These are phyloP conservation scores for Tragelaphus imberbis DNA, from an alignment of 2,113 vertebrate genomes.

Conservation along the genomic window DNA sequence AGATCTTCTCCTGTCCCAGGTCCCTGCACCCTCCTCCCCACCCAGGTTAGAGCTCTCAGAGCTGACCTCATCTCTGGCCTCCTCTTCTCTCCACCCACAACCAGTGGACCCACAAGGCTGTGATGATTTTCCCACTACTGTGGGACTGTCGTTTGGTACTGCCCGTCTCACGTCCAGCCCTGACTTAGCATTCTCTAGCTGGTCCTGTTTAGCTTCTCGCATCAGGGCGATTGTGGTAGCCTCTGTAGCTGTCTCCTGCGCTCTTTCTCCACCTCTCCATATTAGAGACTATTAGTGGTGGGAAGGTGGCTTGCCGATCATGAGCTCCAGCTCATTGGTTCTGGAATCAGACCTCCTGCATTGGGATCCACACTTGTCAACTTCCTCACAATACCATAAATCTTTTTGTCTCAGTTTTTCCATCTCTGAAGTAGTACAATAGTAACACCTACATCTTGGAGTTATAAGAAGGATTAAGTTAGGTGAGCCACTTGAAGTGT, in stretches of 20 bases:
- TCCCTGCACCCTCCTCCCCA: background rate
- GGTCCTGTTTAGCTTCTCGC: background rate
- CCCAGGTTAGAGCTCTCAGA: too few relatives aligned
- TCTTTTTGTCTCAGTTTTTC: background rate
- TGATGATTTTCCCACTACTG: background rate
- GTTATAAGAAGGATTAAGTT: background rate
- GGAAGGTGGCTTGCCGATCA: accelerated
- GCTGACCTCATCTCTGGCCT: background rate
- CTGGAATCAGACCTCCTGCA: background rate
- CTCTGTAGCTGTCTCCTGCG: accelerated
- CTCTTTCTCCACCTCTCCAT: background rate
- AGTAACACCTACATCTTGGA: background rate
- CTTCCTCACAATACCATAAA: background rate
- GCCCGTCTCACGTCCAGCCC: background rate
- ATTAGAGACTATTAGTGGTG: background rate
- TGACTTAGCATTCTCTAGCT: background rate
- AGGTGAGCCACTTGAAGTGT: background rate
- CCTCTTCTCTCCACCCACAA: background rate
- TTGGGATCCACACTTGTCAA: background rate
- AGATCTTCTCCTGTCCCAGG: background rate
- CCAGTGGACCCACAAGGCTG: background rate
- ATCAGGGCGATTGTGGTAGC: background rate
- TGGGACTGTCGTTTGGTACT: background rate
- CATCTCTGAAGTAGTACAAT: background rate
- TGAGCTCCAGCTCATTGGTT: background rate